Percentiles rank a stretch among this genome's conserved stretches.
Conservation (phyloP, 2,888 invertebrate genomes). For the Synanthedon tipuliformis region DNA sequence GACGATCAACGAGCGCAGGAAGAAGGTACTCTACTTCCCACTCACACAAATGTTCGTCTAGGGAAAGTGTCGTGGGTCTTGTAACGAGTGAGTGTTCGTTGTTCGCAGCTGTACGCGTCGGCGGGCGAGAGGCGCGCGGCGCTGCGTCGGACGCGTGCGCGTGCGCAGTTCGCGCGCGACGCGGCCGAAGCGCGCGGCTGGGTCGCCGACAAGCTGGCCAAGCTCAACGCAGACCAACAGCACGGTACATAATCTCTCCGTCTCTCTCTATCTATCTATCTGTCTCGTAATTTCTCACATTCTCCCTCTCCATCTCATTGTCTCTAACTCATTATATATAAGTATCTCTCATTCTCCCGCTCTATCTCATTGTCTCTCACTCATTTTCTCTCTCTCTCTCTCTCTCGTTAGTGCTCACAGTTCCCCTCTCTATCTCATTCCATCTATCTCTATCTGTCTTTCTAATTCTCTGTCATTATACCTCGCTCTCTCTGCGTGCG, state of each 20-base stretch:
- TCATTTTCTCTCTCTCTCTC: too few relatives aligned
- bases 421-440: too few relatives aligned
- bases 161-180: slow-evolving; percentile 92
- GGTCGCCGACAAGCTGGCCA: slow-evolving; percentile 92
- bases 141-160: slow-evolving; percentile 82
- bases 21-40: slow-evolving; percentile 46
- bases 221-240: slow-evolving; percentile 82
- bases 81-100: background rate
- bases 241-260: slow-evolving; percentile 25
- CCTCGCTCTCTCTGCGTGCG: too few relatives aligned
- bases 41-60: background rate
- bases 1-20: slow-evolving; percentile 79
- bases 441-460: too few relatives aligned
- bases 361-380: too few relatives aligned
- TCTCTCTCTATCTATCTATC: too few relatives aligned
- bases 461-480: too few relatives aligned
- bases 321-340: too few relatives aligned
- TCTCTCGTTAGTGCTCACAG: too few relatives aligned
- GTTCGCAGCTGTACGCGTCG: slow-evolving; percentile 71
- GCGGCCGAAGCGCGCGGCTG: slow-evolving; percentile 91
- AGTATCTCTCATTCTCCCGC: too few relatives aligned
- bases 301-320: too few relatives aligned
- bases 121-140: slow-evolving; percentile 75
- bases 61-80: background rate
- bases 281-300: too few relatives aligned